phyloP scores from a whole-genome alignment of 2,797 vertebrate genomes.

The Spea hammondii region DNA sequence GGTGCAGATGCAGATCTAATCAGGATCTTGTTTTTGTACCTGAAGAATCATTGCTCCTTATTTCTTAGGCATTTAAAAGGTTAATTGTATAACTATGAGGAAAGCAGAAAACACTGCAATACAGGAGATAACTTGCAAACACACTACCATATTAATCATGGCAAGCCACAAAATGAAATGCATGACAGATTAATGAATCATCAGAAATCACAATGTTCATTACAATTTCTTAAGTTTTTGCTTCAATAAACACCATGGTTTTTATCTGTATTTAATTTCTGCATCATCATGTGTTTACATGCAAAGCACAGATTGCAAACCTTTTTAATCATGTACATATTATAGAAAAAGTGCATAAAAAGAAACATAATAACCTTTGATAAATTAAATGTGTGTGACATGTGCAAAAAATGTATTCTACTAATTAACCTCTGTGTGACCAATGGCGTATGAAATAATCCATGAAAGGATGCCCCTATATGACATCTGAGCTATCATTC shows the following conservation, averaged over 20 bases:
- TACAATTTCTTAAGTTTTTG: conserved; percentile 38
- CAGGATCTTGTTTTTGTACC: not conserved
- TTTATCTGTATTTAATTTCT: conserved; percentile 44
- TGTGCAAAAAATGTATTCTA: too few species aligned
- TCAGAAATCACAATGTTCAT: conserved; percentile 40
- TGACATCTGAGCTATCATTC: too few species aligned
- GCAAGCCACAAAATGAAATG: conserved; percentile 50
- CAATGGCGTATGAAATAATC: too few species aligned
- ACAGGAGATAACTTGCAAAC: conserved; percentile 48
- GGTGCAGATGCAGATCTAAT: too few species aligned
- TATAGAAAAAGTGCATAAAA: too few species aligned
- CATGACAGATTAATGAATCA: conserved; percentile 44
- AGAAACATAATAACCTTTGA: too few species aligned
- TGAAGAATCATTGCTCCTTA: conserved; percentile 22
- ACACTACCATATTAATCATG: conserved; percentile 49
- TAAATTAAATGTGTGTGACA: too few species aligned
- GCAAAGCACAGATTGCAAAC: too few species aligned
- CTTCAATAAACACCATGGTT: conserved; percentile 30
- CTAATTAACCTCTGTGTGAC: too few species aligned
- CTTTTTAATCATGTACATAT: too few species aligned
- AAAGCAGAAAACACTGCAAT: conserved; percentile 38
- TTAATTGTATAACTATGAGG: conserved; percentile 9
- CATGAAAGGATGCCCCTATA: too few species aligned
- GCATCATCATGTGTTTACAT: not conserved
- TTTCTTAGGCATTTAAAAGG: not conserved